Percentiles rank a stretch among this genome's conserved stretches.
Conservation (phyloP, 37 sponge, comb jelly and placozoan genomes). For the Beroe forskalii region DNA sequence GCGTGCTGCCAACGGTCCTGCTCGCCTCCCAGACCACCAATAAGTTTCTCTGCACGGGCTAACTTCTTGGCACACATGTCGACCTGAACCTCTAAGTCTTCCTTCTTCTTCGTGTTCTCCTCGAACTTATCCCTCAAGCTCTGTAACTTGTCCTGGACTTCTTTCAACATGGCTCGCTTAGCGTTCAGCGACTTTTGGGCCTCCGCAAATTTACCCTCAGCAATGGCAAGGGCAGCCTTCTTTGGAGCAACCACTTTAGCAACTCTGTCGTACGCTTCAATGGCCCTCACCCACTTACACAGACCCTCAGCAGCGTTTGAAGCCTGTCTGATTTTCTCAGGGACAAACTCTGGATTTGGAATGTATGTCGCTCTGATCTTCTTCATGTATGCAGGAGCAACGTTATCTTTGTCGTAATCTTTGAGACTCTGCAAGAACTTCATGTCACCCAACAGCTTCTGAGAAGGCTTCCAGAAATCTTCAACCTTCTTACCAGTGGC, state of each 20-base stretch:
- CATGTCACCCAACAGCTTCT: slow-evolving; percentile 88
- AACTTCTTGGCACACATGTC: slow-evolving; percentile 91
- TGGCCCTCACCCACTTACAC: slow-evolving; percentile 96
- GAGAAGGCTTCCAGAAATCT: slow-evolving; percentile 96
- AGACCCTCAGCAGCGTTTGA: slow-evolving; percentile 96
- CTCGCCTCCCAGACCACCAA: slow-evolving; percentile 98
- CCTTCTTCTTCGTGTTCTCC: slow-evolving; percentile 86
- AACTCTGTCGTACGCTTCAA: slow-evolving; percentile 93
- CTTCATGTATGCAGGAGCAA: slow-evolving; percentile 74
- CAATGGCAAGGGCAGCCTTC: slow-evolving; percentile 85
- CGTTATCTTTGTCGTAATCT: slow-evolving; percentile 93
- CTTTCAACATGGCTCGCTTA: slow-evolving; percentile 79
- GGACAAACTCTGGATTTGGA: slow-evolving; percentile 93
- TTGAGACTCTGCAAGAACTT: slow-evolving; percentile 85
- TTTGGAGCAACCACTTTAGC: slow-evolving; percentile 96
- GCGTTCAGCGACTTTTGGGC: slow-evolving; percentile 88
- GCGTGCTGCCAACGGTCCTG: slow-evolving; percentile 87
- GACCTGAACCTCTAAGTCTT: slow-evolving; percentile 82
- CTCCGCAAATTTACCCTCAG: slow-evolving; percentile 82
- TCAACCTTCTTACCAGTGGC: slow-evolving; percentile 86
- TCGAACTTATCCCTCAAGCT: slow-evolving; percentile 85
- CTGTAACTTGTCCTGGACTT: slow-evolving; percentile 88
- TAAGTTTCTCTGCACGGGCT: slow-evolving; percentile 90
- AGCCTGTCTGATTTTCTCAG: slow-evolving; percentile 88
- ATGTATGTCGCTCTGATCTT: slow-evolving; percentile 85